A percentile compares a stretch with the other conserved stretches of the same genome.
Conservation (phyloP, 2,888 invertebrate genomes). For the Adela reaumurella region DNA sequence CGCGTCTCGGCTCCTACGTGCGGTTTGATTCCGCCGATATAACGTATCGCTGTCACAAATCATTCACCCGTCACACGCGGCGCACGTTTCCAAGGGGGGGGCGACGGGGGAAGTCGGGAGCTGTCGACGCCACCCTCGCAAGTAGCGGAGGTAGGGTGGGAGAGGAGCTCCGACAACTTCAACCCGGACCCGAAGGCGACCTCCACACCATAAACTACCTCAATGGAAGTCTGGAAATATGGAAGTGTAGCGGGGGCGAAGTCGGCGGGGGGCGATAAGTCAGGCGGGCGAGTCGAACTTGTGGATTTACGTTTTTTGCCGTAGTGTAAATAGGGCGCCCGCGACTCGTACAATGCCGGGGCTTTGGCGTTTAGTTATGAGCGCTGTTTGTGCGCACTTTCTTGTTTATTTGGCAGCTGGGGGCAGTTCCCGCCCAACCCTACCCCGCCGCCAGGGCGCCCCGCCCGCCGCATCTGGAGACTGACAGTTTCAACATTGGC, state of each 20-base stretch:
- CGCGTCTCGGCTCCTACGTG: slow-evolving; percentile 3
- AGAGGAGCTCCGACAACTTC: slow-evolving; percentile 13
- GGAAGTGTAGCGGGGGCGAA: not conserved
- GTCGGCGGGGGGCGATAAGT: not conserved
- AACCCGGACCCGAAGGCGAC: not conserved
- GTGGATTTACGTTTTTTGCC: not conserved
- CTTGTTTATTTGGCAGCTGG: not conserved
- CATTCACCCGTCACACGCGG: slow-evolving; percentile 18
- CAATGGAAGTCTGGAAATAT: not conserved
- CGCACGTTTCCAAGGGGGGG: not conserved
- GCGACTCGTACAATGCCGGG: not conserved
- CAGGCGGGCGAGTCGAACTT: not conserved
- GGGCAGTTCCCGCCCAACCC: not conserved
- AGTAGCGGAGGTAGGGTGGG: slow-evolving; percentile 17
- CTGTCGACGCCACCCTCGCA: not conserved
- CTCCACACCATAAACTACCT: not conserved
- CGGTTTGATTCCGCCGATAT: slow-evolving; percentile 9
- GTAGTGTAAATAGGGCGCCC: not conserved
- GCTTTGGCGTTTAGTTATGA: not conserved
- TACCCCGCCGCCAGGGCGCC: too few relatives aligned
- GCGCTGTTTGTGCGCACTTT: not conserved
- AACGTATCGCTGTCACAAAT: slow-evolving; percentile 22
- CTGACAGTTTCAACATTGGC: too few relatives aligned
- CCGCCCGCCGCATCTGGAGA: too few relatives aligned
- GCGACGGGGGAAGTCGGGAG: slow-evolving; percentile 14